Conservation (phyloP, 2,113 vertebrate species). For the Regulus satrapa region DNA sequence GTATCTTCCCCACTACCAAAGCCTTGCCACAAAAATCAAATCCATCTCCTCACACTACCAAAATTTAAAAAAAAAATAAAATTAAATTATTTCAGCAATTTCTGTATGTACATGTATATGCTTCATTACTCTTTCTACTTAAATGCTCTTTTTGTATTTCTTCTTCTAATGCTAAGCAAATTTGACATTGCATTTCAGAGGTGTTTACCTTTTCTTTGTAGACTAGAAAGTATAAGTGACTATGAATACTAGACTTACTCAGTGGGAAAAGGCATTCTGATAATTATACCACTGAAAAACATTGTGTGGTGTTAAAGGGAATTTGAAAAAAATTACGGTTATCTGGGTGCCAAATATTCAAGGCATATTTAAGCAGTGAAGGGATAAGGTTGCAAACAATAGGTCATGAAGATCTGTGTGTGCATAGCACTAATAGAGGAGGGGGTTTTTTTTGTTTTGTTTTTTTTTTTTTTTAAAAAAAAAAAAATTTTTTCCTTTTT, state of each 20-base stretch:
- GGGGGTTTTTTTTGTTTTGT: no score
- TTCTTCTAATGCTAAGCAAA: not conserved
- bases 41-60: not conserved
- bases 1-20: accelerated
- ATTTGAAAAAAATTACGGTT: not conserved
- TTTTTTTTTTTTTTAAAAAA: no score
- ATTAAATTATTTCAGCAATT: not conserved
- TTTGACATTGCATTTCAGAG: not conserved
- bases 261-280: not conserved
- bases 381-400: not conserved
- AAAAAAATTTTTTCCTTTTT: no score
- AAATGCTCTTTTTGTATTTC: not conserved
- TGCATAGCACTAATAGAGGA: not conserved
- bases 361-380: not conserved
- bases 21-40: not conserved
- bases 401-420: not conserved
- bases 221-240: not conserved
- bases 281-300: not conserved
- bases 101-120: not conserved
- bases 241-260: not conserved
- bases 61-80: not conserved
- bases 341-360: not conserved
- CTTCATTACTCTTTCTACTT: not conserved
- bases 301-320: not conserved
- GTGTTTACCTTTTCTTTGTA: not conserved